A percentile compares a stretch with the other conserved stretches of the same genome.
Conservation (phyloP, 1,140 invertebrate species). For the Choristoneura fumiferana region DNA sequence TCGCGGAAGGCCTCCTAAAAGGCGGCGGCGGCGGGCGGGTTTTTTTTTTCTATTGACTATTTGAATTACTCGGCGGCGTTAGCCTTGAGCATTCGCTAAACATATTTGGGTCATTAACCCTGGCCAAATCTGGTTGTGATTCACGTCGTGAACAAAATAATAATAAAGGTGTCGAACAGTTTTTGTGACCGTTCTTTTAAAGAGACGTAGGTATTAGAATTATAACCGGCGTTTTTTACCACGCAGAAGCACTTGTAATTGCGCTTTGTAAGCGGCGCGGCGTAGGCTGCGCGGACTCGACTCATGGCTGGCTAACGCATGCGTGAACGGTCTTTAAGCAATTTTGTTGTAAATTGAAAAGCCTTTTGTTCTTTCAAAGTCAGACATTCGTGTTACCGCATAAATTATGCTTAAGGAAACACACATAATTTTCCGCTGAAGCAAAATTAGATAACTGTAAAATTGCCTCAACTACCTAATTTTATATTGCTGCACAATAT, state of each 20-base stretch:
- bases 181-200: constrained; percentile 66
- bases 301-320: constrained; percentile 26
- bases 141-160: constrained; percentile 71
- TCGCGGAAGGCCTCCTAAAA: constrained; percentile 47
- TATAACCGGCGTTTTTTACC: constrained; percentile 55
- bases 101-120: constrained; percentile 75
- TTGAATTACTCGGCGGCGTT: constrained; percentile 54
- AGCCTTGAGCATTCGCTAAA: constrained; percentile 74
- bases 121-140: constrained; percentile 75
- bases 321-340: constrained; percentile 22
- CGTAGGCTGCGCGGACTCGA: constrained; percentile 28
- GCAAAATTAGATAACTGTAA: constrained; percentile 1
- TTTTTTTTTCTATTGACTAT: constrained; percentile 59
- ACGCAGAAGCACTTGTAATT: constrained; percentile 33
- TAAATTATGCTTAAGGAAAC: constrained; percentile 12
- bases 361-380: constrained; percentile 31
- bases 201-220: constrained; percentile 39
- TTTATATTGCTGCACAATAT: background rate
- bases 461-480: background rate
- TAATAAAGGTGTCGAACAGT: constrained; percentile 67
- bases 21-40: too few species aligned
- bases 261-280: constrained; percentile 36
- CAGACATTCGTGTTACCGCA: constrained; percentile 19
- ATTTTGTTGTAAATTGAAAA: constrained; percentile 12
- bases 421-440: constrained; percentile 21